Evolutionary conservation across 2,888 invertebrate genomes (phyloP), one percentile per base, ranked within the genome.

Genomic region (Criorhina ranunculi): DNA sequence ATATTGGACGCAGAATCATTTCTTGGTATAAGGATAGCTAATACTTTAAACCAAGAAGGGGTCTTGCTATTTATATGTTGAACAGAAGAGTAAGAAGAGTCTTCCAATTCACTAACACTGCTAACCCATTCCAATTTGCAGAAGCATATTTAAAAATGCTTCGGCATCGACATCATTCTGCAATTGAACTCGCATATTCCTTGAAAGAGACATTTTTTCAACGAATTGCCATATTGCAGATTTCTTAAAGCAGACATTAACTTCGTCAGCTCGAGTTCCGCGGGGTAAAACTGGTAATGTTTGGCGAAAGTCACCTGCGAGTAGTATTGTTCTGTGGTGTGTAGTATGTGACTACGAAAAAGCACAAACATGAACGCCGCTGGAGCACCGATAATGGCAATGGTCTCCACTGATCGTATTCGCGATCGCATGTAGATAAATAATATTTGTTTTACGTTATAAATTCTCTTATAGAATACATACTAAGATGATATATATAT

Each of bases 191-290:
- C 19, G 19, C 42, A 42, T 42, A 42, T 42, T 42, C 15, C 5
- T 42, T 42, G 42, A 42, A 42, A 42, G 12, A 42, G 46, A 17
- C 19, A 46, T 46, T 46, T 46, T 46, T 46, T 46, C 17, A 46
- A 17, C 42, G 42, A 15, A 42, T 42, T 42, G 42, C 42, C 42
- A 46, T 46, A 19, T 46, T 46, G 46, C 17, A 2, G 19, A 46
- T 46, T 46, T 46, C 19, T 46, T 46, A 46, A 46, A 17, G 7
- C 46, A 46, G 46, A 9, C 46, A 46, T 19, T 46, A 46, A 46
- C 46, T 19, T 19, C 19, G 35, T 35, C 35, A 9, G 35, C 35
- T 35, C 35, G 35, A 35, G 35, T 35, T 35, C 35, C 35, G 8
- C 35, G 35, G 5, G 35, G 7, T 35, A 35, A 5, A 12, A 12